phyloP scores from a whole-genome alignment of 2,797 vertebrate species.

The Rhinoraja longicauda region DNA sequence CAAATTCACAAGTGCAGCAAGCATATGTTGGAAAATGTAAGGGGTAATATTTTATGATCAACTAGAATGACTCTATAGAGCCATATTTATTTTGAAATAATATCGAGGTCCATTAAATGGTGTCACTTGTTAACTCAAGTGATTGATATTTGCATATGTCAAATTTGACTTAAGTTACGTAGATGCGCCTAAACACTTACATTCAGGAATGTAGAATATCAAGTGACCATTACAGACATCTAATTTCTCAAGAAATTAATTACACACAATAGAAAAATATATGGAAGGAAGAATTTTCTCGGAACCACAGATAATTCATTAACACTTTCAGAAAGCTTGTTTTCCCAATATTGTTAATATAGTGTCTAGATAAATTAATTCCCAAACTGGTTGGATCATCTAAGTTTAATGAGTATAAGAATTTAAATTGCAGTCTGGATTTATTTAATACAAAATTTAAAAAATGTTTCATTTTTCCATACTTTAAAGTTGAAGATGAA shows the following conservation, averaged over 20 bases:
- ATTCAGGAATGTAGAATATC: background rate
- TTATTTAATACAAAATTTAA: background rate
- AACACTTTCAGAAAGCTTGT: background rate
- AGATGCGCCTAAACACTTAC: background rate
- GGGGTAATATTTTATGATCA: background rate
- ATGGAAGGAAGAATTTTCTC: background rate
- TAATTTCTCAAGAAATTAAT: background rate
- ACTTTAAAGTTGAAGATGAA: constrained; percentile 16
- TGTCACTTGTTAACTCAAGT: background rate
- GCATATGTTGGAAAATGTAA: background rate
- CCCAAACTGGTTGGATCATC: background rate
- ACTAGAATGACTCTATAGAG: background rate
- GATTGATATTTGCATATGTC: background rate
- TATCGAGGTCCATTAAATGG: no score
- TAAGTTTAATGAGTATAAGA: background rate
- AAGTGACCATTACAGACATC: background rate
- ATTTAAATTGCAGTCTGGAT: background rate
- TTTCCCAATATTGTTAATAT: background rate
- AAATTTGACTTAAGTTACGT: background rate
- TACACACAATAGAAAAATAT: background rate
- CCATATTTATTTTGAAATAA: background rate
- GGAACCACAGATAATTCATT: no score
- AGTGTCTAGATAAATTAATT: background rate
- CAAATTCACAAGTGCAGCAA: background rate
- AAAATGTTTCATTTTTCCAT: background rate